phyloP scores from a whole-genome alignment of 2,797 vertebrate genomes.

The Thalassophryne amazonica region DNA sequence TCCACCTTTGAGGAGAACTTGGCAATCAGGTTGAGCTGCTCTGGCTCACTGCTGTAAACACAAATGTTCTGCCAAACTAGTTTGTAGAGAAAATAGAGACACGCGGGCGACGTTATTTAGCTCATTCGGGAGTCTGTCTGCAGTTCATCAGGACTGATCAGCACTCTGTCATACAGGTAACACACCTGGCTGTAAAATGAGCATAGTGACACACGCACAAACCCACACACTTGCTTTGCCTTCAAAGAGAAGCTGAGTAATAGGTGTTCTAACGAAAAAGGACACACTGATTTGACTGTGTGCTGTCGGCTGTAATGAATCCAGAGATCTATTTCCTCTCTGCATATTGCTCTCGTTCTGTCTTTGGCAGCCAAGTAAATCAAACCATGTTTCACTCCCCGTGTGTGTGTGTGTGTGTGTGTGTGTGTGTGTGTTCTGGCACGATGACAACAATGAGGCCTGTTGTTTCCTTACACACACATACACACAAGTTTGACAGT shows the following conservation, averaged over 20 bases:
- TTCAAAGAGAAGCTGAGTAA: constrained; percentile 33
- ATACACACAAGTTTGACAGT: constrained; percentile 43
- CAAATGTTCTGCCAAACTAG: constrained; percentile 4
- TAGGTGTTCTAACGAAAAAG: constrained; percentile 22
- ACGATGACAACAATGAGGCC: constrained; percentile 35
- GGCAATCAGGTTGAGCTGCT: constrained; percentile 35
- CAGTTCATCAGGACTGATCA: too few relatives aligned
- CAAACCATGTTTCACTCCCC: constrained; percentile 37
- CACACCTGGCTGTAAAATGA: constrained; percentile 37
- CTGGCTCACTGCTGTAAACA: not conserved
- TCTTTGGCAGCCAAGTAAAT: constrained; percentile 48
- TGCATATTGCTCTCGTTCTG: constrained; percentile 26
- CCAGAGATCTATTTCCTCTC: constrained; percentile 45
- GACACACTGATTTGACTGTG: constrained; percentile 8
- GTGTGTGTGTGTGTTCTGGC: constrained; percentile 43
- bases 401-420: not conserved
- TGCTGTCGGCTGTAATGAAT: constrained; percentile 12
- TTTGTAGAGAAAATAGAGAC: constrained; percentile 2
- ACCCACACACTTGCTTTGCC: not conserved
- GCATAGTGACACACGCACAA: not conserved
- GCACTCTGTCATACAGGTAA: constrained; percentile 47
- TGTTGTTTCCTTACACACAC: constrained; percentile 30
- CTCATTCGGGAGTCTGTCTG: too few relatives aligned
- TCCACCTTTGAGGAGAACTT: not conserved
- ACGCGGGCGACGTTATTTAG: not conserved